These are phyloP conservation scores for Enteromius viviparus DNA, from an alignment of 2,797 vertebrate species.

Conservation along the genomic window DNA sequence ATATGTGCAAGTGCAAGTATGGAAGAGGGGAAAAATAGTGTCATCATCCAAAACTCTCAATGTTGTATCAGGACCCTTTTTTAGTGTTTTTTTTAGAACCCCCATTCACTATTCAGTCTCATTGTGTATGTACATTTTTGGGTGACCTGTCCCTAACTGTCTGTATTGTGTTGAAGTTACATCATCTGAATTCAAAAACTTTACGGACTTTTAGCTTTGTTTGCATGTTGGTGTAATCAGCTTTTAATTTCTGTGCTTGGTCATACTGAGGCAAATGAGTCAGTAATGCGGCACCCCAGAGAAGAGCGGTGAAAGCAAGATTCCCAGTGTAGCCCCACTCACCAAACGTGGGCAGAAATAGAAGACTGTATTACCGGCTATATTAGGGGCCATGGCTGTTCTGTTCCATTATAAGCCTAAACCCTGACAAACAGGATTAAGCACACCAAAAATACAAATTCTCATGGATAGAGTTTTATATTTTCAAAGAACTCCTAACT, in stretches of 20 bases:
- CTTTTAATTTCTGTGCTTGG: not conserved
- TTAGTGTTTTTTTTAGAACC: not conserved
- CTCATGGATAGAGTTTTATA: conserved; percentile 36
- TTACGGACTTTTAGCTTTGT: not conserved
- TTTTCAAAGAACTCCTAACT: conserved; percentile 53
- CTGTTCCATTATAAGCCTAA: conserved; percentile 32
- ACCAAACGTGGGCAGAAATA: not conserved
- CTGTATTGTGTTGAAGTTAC: not conserved
- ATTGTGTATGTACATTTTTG: not conserved
- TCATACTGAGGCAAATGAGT: conserved; percentile 14
- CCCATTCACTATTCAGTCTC: not conserved
- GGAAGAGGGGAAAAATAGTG: not conserved
- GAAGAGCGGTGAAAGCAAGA: not conserved
- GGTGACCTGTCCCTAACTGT: not conserved
- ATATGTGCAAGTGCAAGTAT: not conserved
- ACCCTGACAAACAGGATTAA: conserved; percentile 44
- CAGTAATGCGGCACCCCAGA: not conserved
- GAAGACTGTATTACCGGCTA: conserved; percentile 8
- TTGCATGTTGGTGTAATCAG: conserved; percentile 1
- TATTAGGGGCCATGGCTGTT: conserved; percentile 37
- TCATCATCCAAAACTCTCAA: not conserved
- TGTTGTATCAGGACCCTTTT: not conserved
- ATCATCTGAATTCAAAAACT: not conserved
- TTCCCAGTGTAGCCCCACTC: not conserved
- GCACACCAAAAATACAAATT: conserved; percentile 47